phyloP scores from a whole-genome alignment of 2,888 invertebrate genomes.

The Andrena marginata region DNA sequence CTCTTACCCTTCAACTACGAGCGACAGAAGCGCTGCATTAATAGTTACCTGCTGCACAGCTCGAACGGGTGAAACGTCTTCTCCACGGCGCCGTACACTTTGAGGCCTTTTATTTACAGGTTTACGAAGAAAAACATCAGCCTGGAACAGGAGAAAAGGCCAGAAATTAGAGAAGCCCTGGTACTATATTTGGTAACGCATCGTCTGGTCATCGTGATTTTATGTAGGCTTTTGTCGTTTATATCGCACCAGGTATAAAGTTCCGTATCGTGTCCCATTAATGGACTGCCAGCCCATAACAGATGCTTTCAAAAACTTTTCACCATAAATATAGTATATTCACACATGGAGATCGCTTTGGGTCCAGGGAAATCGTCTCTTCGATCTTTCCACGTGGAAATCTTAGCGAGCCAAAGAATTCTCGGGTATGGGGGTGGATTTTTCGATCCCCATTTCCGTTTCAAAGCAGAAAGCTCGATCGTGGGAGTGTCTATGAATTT shows the following conservation, averaged over 20 bases:
- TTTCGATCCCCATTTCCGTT: not conserved
- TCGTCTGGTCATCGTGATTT: constrained; percentile 62
- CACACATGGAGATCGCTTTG: too few relatives aligned
- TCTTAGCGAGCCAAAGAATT: not conserved
- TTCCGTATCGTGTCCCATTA: constrained; percentile 79
- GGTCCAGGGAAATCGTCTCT: too few relatives aligned
- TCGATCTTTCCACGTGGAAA: not conserved
- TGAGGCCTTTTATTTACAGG: constrained; percentile 88
- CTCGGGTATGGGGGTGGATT: not conserved
- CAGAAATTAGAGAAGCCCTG: constrained; percentile 47
- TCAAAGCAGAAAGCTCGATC: constrained; percentile 46
- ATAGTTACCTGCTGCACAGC: constrained; percentile 86
- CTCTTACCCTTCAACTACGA: not conserved
- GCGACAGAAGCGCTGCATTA: not conserved
- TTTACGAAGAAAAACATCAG: constrained; percentile 85
- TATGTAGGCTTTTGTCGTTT: constrained; percentile 75
- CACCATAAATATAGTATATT: too few relatives aligned
- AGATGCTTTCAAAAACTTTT: not conserved
- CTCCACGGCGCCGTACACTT: constrained; percentile 89
- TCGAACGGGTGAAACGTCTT: constrained; percentile 88
- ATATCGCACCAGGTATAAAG: constrained; percentile 83
- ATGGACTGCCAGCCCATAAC: constrained; percentile 61
- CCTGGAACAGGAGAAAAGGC: constrained; percentile 84
- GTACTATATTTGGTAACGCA: constrained; percentile 18
- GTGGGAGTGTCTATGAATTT: constrained; percentile 59